phyloP scores from a whole-genome alignment of 2,113 vertebrate genomes.

The Stomatorhinus ivindoensis region DNA sequence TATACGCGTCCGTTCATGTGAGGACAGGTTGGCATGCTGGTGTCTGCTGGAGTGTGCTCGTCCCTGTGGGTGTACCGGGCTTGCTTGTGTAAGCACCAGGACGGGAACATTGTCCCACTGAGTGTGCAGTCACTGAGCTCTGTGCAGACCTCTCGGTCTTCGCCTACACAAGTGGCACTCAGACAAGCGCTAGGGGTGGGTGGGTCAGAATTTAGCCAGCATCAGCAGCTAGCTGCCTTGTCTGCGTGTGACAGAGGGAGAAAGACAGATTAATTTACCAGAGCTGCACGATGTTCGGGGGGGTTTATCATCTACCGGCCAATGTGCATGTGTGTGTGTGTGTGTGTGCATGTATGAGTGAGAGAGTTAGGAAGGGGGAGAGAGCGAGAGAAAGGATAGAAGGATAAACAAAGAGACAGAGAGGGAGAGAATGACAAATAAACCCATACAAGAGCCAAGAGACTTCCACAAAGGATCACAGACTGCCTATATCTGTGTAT shows the following conservation, averaged over 20 bases:
- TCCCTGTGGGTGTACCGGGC: not conserved
- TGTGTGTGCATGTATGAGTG: not conserved
- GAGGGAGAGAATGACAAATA: not conserved
- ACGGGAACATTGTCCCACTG: conserved; percentile 13
- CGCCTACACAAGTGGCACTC: conserved; percentile 11
- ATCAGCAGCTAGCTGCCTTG: conserved; percentile 9
- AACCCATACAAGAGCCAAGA: not conserved
- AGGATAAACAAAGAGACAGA: not conserved
- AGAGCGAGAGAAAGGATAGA: not conserved
- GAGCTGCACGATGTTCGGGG: not conserved
- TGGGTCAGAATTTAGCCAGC: not conserved
- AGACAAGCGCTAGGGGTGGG: not conserved
- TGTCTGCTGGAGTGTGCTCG: conserved; percentile 1
- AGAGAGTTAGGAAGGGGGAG: not conserved
- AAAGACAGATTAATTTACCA: not conserved
- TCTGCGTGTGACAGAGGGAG: not conserved
- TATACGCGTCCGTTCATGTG: conserved; percentile 2
- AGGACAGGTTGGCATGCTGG: conserved; percentile 11
- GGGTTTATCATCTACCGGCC: not conserved
- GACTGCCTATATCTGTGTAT: not conserved
- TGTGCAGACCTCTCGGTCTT: conserved; percentile 18
- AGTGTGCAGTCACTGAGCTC: conserved; percentile 22
- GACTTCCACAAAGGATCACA: not conserved
- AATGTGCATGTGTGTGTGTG: not conserved
- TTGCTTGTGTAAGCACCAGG: conserved; percentile 21